Conservation (phyloP, 2,888 invertebrate species). For the Hypomecis punctinalis region DNA sequence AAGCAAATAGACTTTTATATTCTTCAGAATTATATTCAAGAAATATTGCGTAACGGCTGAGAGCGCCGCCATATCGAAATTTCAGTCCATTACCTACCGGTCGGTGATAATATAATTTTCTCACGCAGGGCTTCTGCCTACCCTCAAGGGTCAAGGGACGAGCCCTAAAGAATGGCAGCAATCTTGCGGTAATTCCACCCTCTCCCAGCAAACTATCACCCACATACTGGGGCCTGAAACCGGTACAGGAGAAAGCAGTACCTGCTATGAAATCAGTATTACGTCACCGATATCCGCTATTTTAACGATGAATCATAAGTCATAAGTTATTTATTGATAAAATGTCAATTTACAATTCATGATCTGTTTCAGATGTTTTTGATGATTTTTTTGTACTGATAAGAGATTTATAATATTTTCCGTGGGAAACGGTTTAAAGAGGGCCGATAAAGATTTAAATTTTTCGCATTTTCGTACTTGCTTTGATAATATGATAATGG, state of each 20-base stretch:
- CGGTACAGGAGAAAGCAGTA: neutral
- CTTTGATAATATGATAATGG: too few relatives aligned
- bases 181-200: conserved; percentile 75
- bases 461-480: too few relatives aligned
- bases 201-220: conserved; percentile 57
- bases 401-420: too few relatives aligned
- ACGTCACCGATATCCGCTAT: neutral
- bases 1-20: neutral
- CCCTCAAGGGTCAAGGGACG: conserved; percentile 58
- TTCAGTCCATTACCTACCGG: conserved; percentile 34
- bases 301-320: too few relatives aligned
- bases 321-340: too few relatives aligned
- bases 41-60: conserved; percentile 15
- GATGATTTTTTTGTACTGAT: too few relatives aligned
- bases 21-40: neutral
- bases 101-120: conserved; percentile 58
- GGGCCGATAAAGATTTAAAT: too few relatives aligned
- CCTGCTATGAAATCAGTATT: conserved; percentile 7
- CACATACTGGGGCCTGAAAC: conserved; percentile 30
- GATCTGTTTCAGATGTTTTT: too few relatives aligned
- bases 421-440: too few relatives aligned
- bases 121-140: conserved; percentile 51
- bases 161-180: conserved; percentile 73
- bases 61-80: conserved; percentile 28
- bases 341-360: too few relatives aligned